Conservation (phyloP, 2,113 vertebrate genomes). For the Myiagra hebetior region DNA sequence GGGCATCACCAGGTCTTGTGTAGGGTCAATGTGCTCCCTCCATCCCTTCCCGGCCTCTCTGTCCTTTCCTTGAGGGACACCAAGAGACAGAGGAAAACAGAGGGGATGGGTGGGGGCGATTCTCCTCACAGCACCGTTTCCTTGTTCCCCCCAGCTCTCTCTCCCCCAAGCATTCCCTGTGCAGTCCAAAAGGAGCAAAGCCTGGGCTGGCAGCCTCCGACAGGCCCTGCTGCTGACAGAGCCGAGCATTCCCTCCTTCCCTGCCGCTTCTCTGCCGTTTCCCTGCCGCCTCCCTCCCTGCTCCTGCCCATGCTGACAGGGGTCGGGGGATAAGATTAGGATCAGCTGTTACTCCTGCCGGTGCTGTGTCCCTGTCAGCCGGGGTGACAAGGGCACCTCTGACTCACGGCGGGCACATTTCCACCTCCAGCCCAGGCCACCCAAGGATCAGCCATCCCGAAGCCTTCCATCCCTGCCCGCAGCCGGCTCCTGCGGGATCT, state of each 20-base stretch:
- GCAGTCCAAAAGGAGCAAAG: not conserved
- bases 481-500: not conserved
- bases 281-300: not conserved
- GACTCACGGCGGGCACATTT: not conserved
- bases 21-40: not conserved
- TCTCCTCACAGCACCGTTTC: not conserved
- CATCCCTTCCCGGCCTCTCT: not conserved
- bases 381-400: not conserved
- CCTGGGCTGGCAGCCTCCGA: not conserved
- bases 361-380: not conserved
- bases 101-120: not conserved
- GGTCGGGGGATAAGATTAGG: not conserved
- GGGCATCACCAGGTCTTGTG: accelerated
- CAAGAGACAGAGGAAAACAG: not conserved
- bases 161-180: not conserved
- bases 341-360: not conserved
- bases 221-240: not conserved
- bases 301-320: not conserved
- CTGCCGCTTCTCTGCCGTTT: not conserved
- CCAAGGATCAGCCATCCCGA: not conserved
- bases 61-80: not conserved
- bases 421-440: not conserved
- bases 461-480: accelerated
- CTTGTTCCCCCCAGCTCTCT: not conserved
- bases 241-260: not conserved